Base-by-base conservation (phyloP, 2,113 vertebrate species). In the Podarcis raffonei region DNA sequence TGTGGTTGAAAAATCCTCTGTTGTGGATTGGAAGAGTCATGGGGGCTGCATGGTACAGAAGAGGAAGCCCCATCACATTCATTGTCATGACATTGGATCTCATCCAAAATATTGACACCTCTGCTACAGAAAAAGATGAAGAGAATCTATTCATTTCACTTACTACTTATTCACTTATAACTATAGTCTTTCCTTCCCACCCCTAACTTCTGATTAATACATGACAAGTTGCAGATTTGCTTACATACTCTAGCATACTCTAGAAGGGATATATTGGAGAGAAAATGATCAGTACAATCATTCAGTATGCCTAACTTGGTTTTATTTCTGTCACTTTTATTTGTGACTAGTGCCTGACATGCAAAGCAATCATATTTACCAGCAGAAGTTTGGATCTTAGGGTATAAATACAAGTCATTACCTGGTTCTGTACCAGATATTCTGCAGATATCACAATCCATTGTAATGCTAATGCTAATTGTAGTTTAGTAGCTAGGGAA, bases 371-470 rank as follows among this genome's bases (percentile, higher is more conserved):
- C 16, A 75, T 32, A 5, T 75, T 22, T 74, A 35, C 32, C 23
- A 68, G 68, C 11, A 66, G 22, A 6, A 42, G 22, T 71, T 84
- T 20, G 27, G 16, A 85, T 85, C 0, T 1, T 1, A 88, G 83
- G 39, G 42, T 25, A 2, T 59, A 0, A 0, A 74, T 5, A 27
- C 1, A 1, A 1, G 2, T 57, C 3, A 22, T 83, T 83, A 89
- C 79, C 81, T 39, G 0, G 81, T 91, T 87, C 48, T 84, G 82
- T 71, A 7, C 6, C 59, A 62, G 16, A 23, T 35, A 71, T 6
- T 3, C 69, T 1, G 0, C 57, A 39, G 5, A 3, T 66, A 2
- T 89, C 90, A 30, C 30, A 81, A 0, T 13, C 27, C 65, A 48
- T 66, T 65, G 48, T 66, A 4, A 22, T 78, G 3, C 12, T 57